A percentile compares a stretch with the other conserved stretches of the same genome.
Evolutionary conservation across 2,113 vertebrate species (phyloP).

Genomic region (Eptesicus fuscus): DNA sequence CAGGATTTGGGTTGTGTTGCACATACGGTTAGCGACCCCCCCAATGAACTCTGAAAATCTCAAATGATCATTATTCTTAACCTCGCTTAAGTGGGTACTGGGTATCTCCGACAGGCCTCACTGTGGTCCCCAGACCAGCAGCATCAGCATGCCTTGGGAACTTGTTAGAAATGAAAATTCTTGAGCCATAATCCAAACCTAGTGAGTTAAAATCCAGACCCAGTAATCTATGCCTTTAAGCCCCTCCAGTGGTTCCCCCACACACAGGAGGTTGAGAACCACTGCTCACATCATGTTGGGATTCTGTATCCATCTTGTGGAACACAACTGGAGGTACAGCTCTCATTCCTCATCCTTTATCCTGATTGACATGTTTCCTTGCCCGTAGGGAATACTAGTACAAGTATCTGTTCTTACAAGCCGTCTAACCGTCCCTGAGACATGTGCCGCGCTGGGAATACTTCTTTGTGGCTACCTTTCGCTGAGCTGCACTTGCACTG

Average conservation of each 20-base stretch:
- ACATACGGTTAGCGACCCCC: neutral
- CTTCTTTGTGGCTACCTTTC: neutral
- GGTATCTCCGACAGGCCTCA: neutral
- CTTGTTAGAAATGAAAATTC: neutral
- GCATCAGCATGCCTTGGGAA: neutral
- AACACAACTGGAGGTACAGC: neutral
- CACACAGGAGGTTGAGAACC: neutral
- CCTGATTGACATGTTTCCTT: neutral
- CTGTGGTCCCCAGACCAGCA: neutral
- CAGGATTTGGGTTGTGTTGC: neutral
- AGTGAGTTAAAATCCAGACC: neutral
- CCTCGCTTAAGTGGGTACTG: no score
- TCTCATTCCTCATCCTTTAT: neutral
- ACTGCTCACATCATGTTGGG: neutral
- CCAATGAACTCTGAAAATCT: neutral
- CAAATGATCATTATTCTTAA: neutral
- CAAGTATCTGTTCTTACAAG: neutral
- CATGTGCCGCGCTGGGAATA: neutral
- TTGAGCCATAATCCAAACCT: neutral
- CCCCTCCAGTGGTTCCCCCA: neutral
- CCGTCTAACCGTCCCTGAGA: neutral
- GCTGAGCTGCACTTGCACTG: neutral
- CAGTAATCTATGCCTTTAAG: neutral
- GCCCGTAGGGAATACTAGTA: neutral
- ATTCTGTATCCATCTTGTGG: neutral